These are phyloP conservation scores for Hemicordylus capensis DNA, from an alignment of 2,113 vertebrate genomes.

Conservation along the genomic window DNA sequence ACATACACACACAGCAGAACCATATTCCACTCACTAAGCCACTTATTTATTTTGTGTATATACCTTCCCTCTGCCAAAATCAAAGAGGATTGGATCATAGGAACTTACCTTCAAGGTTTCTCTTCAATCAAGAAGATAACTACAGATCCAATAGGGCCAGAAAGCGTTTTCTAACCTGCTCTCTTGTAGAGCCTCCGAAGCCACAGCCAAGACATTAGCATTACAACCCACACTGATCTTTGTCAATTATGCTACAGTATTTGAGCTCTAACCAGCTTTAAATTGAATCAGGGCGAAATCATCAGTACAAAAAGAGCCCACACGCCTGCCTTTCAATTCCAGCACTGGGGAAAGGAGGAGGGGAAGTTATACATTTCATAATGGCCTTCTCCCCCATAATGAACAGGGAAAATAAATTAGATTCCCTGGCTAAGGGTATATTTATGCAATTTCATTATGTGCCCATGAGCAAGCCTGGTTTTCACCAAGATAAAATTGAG, in stretches of 20 bases:
- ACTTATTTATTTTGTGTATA: neutral
- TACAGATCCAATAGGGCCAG: fast-evolving
- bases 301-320: slow-evolving; percentile 78
- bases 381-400: slow-evolving; percentile 85
- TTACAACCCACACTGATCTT: slow-evolving; percentile 72
- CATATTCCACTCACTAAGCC: neutral
- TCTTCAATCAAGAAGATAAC: fast-evolving
- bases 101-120: neutral
- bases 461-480: slow-evolving; percentile 82
- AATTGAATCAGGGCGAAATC: slow-evolving; percentile 83
- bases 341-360: slow-evolving; percentile 53
- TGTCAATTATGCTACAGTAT: slow-evolving; percentile 76
- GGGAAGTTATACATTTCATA: slow-evolving; percentile 82
- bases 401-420: slow-evolving; percentile 90
- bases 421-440: slow-evolving; percentile 83
- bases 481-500: slow-evolving; percentile 84
- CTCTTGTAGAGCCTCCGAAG: neutral
- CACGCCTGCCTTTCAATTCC: slow-evolving; percentile 80
- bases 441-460: slow-evolving; percentile 87
- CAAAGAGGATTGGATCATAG: neutral
- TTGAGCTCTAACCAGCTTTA: slow-evolving; percentile 79
- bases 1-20: neutral
- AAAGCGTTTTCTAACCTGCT: fast-evolving
- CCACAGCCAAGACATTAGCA: slow-evolving; percentile 56
- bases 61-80: neutral